Percentiles rank a stretch among this genome's conserved stretches.
phyloP scores from a whole-genome alignment of 1,140 invertebrate genomes.

The Eciton burchellii region DNA sequence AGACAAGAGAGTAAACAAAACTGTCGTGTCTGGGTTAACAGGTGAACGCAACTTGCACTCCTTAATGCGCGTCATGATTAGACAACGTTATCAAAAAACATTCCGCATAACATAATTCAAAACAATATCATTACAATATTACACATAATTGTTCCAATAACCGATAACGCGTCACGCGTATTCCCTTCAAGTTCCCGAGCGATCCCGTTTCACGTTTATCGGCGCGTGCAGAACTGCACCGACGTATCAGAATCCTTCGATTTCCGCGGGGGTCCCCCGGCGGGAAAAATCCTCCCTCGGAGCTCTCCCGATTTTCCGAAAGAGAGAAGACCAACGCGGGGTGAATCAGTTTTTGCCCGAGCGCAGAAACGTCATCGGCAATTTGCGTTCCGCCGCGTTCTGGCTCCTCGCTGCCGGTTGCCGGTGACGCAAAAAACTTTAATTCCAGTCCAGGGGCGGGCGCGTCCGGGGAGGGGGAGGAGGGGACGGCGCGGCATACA shows the following conservation, averaged over 20 bases:
- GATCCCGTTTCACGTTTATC: not conserved
- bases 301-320: slow-evolving; percentile 16
- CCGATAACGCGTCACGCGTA: not conserved
- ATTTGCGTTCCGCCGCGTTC: slow-evolving; percentile 35
- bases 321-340: not conserved
- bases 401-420: not conserved
- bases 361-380: slow-evolving; percentile 20
- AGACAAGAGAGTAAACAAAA: slow-evolving; percentile 2
- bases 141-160: not conserved
- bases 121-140: not conserved
- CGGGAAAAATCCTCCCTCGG: slow-evolving; percentile 20
- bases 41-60: not conserved
- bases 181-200: too few relatives aligned
- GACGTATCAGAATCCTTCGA: not conserved
- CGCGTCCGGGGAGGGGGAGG: slow-evolving; percentile 1
- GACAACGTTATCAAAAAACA: not conserved
- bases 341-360: slow-evolving; percentile 26
- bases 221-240: not conserved
- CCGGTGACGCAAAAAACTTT: slow-evolving; percentile 25
- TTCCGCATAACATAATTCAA: not conserved
- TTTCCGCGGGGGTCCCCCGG: not conserved
- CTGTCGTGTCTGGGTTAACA: too few relatives aligned
- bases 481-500: not conserved
- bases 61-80: not conserved
- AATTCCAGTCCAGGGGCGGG: slow-evolving; percentile 20